Evolutionary conservation across 1,140 invertebrate genomes (phyloP), one percentile per base, ranked within the genome.

Genomic region (Agrilus planipennis): DNA sequence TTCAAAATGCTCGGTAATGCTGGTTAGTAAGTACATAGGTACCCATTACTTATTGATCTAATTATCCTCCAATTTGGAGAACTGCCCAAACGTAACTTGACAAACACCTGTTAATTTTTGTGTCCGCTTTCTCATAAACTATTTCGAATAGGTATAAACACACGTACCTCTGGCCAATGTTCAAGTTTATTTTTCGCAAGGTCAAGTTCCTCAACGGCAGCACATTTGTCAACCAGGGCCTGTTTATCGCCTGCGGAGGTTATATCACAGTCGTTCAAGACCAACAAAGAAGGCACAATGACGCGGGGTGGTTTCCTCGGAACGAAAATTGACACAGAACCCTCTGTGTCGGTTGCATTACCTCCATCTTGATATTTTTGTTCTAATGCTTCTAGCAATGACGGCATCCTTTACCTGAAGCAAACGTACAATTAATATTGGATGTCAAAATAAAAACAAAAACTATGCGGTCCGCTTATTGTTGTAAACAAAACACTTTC

Each of bases 251-350:
- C 89, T 29, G 84, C 85, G 44, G 76, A 79, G 45, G 85, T 79
- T 45, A 91, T 90, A 58, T 86, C 81, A 61, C 84, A 88, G 56
- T 88, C 84, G 52, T 89, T 88, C n/a, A 91, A 69, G 28, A 89
- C 85, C 35, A 92, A 64, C n/a, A 88, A 65, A 0, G 83, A 78
- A 5, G 88, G 88, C 34, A 91, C 81, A 51, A 76, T 69, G 45
- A 73, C 68, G 25, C 85, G 69, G 2, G 84, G 84, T 2, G 81
- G 80, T 36, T 80, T 73, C 52, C 85, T 84, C 16, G 82, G 84
- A 52, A 88, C 82, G 58, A 82, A 88, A 50, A 89, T 87, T 42
- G 81, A 79, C 30, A 84, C 77, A 49, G 80, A 62, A 57, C 66
- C 56, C 44, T 72, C 72, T 14, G 72, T 69, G 58, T 67, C 75